phyloP scores from a whole-genome alignment of 2,888 invertebrate species.

The Itoplectis maculator region DNA sequence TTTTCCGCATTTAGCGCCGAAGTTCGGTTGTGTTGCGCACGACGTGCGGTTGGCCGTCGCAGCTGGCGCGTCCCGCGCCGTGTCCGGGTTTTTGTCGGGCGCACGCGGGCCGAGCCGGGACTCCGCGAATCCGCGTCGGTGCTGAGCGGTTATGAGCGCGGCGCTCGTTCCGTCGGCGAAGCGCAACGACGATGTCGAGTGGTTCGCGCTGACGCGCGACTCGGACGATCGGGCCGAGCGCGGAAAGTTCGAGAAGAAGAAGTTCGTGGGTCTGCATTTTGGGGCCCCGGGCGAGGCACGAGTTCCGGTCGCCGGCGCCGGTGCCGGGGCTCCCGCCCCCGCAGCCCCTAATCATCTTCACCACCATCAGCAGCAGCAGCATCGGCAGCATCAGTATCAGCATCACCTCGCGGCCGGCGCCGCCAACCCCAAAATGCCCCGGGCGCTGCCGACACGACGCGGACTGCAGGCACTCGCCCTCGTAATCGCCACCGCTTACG shows the following conservation, averaged over 20 bases:
- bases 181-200: slow-evolving; percentile 77
- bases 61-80: neutral
- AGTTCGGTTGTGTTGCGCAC: neutral
- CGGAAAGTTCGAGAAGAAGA: slow-evolving; percentile 68
- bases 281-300: slow-evolving; percentile 83
- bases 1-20: no score
- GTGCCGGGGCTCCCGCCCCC: slow-evolving; percentile 84
- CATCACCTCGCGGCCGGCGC: slow-evolving; percentile 77
- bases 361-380: no score
- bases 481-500: slow-evolving; percentile 86
- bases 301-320: slow-evolving; percentile 86
- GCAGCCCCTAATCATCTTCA: slow-evolving; percentile 84
- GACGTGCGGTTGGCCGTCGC: neutral
- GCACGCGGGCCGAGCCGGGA: slow-evolving; percentile 4
- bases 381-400: no score
- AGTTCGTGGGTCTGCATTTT: slow-evolving; percentile 46
- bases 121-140: neutral
- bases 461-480: slow-evolving; percentile 84
- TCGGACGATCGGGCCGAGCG: slow-evolving; percentile 69
- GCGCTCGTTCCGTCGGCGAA: slow-evolving; percentile 72
- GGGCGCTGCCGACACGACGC: slow-evolving; percentile 83
- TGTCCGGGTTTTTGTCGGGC: neutral
- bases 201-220: slow-evolving; percentile 74
- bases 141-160: slow-evolving; percentile 75
- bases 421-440: slow-evolving; percentile 85